Base-by-base conservation (phyloP, 2,888 invertebrate species). In the Sphaerophoria taeniata region DNA sequence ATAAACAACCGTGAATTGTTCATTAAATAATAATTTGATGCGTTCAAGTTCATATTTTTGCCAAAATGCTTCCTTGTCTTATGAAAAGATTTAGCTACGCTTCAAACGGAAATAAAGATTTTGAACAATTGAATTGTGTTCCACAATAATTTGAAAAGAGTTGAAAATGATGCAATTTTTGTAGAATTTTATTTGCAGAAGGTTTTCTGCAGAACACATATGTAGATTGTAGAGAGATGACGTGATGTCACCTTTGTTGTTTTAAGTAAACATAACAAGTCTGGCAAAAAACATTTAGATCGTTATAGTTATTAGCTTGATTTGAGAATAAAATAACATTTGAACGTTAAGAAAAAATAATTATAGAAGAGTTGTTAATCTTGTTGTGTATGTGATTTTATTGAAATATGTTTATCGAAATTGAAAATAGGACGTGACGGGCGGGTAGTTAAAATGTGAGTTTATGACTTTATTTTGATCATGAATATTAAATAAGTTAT, bases 91-190 rank as follows among this genome's bases (percentile, higher is more conserved):
- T 60, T 39, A 5, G 9, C 31, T 39, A 67, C 24, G 53, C n/a
- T 67, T 9, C 3, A 31, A 67, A 39, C 53, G 67, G 67, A 67
- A 67, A 53, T 53, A 67, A 67, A 31, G 39, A 72, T 72, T 63
- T 56, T 67, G 3, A 9, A 43, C 53, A 61, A 34, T 11, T 53
- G 60, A 33, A 56, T 49, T 7, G 9, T 6, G 6, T 43, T 43
- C 11, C 43, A 43, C 43, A 43, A 11, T 43, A 5, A 43, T 43
- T 43, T 43, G 11, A 6, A 58, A 12, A 56, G 12, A 60, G 55
- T 49, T 39, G 60, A 11, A 34, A 31, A 5, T 47, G 84, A 84
- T 84, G 84, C 84, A 84, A 84, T 80, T 67, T 36, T 55, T 51
- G 67, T 34, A 67, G 67, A 69, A 75, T 75, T 78, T 75, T 72